Evolutionary conservation across 2,113 vertebrate species (phyloP).

Genomic region (Salminus brasiliensis): DNA sequence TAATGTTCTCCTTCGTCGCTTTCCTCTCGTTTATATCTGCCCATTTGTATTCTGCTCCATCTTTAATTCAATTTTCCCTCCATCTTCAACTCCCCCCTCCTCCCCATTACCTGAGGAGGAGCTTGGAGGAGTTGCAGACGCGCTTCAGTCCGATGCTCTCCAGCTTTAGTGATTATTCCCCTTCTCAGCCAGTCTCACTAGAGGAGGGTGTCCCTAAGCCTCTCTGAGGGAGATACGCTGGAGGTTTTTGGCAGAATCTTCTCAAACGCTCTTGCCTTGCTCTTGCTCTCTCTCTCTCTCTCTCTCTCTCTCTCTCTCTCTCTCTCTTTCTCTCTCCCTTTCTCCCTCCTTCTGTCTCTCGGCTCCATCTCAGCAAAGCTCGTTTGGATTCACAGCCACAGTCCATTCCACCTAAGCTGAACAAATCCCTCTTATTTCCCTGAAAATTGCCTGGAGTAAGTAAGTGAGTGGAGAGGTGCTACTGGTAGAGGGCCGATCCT

Average conservation of each 20-base stretch:
- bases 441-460: constrained; percentile 49
- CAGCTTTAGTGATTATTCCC: constrained; percentile 43
- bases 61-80: constrained; percentile 13
- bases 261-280: neutral
- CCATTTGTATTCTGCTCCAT: neutral
- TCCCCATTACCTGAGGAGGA: neutral
- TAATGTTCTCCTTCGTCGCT: neutral
- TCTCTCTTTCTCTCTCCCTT: neutral
- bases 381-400: constrained; percentile 56
- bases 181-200: constrained; percentile 32
- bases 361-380: constrained; percentile 45
- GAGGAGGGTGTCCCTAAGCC: constrained; percentile 28
- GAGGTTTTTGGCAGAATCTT: constrained; percentile 22
- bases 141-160: constrained; percentile 27
- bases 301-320: neutral
- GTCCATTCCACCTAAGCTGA: constrained; percentile 59
- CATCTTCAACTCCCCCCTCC: neutral
- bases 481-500: constrained; percentile 12
- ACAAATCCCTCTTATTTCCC: constrained; percentile 65
- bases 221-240: constrained; percentile 50
- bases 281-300: constrained; percentile 8
- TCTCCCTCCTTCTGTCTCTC: constrained; percentile 8
- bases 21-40: neutral
- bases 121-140: constrained; percentile 25
- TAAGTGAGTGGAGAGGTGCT: constrained; percentile 16